A percentile compares a stretch with the other conserved stretches of the same genome.
These are phyloP conservation scores for Glyptemys insculpta DNA, from an alignment of 2,797 vertebrate species.

Conservation along the genomic window DNA sequence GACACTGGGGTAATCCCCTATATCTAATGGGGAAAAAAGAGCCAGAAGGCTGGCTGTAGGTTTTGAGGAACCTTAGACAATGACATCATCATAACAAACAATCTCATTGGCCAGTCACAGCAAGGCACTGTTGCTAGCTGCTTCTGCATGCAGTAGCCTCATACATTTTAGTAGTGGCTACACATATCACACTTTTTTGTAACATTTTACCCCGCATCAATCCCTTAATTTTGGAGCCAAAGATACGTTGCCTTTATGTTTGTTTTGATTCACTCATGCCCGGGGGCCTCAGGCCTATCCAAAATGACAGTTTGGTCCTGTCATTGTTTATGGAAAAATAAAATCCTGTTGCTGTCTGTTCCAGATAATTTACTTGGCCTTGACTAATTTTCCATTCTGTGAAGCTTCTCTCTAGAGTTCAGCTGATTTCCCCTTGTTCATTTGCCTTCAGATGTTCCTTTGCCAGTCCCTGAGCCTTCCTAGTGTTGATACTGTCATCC, in stretches of 20 bases:
- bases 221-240: neutral
- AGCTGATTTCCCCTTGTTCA: neutral
- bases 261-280: neutral
- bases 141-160: neutral
- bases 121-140: neutral
- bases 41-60: neutral
- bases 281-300: neutral
- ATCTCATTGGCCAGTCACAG: conserved; percentile 27
- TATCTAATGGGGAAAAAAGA: neutral
- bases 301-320: neutral
- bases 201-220: neutral
- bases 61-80: neutral
- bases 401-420: neutral
- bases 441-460: neutral
- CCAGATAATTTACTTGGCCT: neutral
- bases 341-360: conserved; percentile 4
- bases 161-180: neutral
- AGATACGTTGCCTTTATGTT: conserved; percentile 4
- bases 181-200: neutral
- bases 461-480: neutral
- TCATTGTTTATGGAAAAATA: conserved; percentile 15
- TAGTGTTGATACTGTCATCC: neutral
- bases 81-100: neutral
- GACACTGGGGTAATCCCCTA: rapidly evolving
- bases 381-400: neutral